phyloP scores from a whole-genome alignment of 1,140 invertebrate species.

The Drosophila melanica region DNA sequence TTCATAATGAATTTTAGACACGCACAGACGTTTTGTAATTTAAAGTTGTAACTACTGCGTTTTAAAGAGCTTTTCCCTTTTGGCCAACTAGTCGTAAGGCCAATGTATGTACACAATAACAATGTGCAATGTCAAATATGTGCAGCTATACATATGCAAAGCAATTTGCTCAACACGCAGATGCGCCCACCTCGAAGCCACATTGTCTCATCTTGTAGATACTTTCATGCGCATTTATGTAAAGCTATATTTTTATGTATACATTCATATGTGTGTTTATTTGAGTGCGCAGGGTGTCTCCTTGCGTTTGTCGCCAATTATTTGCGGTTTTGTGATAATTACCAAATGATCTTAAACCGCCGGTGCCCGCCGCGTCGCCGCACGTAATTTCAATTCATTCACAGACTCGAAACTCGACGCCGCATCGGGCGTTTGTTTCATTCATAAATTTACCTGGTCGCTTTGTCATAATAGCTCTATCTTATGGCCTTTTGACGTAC shows the following conservation, averaged over 20 bases:
- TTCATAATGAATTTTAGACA: constrained; percentile 81
- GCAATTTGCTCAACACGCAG: constrained; percentile 61
- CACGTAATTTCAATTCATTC: constrained; percentile 83
- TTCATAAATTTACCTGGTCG: constrained; percentile 82
- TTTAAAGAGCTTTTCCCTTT: constrained; percentile 70
- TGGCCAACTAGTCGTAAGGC: constrained; percentile 52
- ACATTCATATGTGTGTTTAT: not conserved
- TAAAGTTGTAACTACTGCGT: constrained; percentile 73
- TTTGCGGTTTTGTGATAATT: constrained; percentile 83
- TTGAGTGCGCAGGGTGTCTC: constrained; percentile 25
- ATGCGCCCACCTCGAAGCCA: constrained; percentile 37
- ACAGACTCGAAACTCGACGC: constrained; percentile 53
- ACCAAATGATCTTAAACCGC: constrained; percentile 71
- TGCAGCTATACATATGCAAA: constrained; percentile 30
- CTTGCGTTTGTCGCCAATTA: constrained; percentile 78
- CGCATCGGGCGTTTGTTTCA: constrained; percentile 54
- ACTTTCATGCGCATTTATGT: constrained; percentile 28
- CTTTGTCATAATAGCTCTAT: constrained; percentile 78
- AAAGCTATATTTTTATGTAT: not conserved
- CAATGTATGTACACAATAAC: not conserved
- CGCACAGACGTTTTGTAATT: constrained; percentile 83
- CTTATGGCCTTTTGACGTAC: constrained; percentile 45
- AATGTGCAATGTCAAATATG: constrained; percentile 56
- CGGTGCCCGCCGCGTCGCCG: constrained; percentile 30
- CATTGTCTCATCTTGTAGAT: constrained; percentile 20